phyloP scores from a whole-genome alignment of 2,888 invertebrate species.

The Eledone cirrhosa region DNA sequence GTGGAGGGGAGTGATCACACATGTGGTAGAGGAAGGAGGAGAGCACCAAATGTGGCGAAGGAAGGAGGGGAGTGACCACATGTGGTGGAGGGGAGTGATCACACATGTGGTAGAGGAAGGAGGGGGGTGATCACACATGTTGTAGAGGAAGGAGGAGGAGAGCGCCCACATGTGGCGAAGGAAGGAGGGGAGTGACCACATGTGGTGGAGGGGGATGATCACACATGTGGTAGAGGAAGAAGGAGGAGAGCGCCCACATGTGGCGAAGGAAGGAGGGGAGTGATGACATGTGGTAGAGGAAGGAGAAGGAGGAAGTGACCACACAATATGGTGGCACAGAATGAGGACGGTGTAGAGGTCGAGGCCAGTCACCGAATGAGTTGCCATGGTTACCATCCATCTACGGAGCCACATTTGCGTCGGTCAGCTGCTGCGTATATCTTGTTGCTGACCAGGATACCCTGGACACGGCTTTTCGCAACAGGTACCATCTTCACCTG shows the following conservation, averaged over 20 bases:
- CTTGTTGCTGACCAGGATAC: slow-evolving; percentile 39
- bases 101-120: too few species aligned
- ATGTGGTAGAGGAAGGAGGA: neutral
- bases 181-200: neutral
- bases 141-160: too few species aligned
- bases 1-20: too few species aligned
- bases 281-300: neutral
- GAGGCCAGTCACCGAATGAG: too few species aligned
- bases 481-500: slow-evolving; percentile 38
- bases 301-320: neutral
- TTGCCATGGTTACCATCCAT: slow-evolving; percentile 40
- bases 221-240: too few species aligned
- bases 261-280: too few species aligned
- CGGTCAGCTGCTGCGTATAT: slow-evolving; percentile 56
- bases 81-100: too few species aligned
- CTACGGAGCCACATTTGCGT: slow-evolving; percentile 58
- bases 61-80: neutral
- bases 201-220: neutral
- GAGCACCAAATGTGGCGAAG: neutral
- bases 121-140: too few species aligned
- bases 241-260: too few species aligned
- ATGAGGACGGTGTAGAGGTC: neutral
- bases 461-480: slow-evolving; percentile 46
- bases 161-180: too few species aligned
- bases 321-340: neutral